phyloP scores from a whole-genome alignment of 2,888 invertebrate genomes.

The Argyresthia albistria region DNA sequence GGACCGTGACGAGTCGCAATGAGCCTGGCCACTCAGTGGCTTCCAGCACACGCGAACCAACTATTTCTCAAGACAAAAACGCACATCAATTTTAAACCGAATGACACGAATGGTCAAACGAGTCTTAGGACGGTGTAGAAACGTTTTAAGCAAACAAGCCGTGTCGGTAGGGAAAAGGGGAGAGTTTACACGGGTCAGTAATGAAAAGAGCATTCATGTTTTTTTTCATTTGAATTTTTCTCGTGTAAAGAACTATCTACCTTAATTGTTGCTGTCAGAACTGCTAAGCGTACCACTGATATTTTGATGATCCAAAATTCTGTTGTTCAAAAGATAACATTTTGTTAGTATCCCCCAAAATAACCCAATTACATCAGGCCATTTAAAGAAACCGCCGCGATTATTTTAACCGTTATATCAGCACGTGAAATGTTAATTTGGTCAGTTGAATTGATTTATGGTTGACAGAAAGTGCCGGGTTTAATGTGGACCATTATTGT shows the following conservation, averaged over 20 bases:
- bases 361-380: neutral
- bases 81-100: neutral
- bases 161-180: too few relatives aligned
- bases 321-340: too few relatives aligned
- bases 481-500: neutral
- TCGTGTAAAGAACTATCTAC: too few relatives aligned
- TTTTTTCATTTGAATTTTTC: too few relatives aligned
- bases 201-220: too few relatives aligned
- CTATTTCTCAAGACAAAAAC: conserved; percentile 36
- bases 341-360: too few relatives aligned
- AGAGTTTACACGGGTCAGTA: too few relatives aligned
- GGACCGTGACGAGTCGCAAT: neutral
- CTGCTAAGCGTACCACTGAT: too few relatives aligned
- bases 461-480: neutral
- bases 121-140: too few relatives aligned
- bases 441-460: neutral
- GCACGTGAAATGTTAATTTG: conserved; percentile 4
- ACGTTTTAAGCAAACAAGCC: neutral
- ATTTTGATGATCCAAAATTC: too few relatives aligned
- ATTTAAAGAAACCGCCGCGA: neutral
- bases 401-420: neutral
- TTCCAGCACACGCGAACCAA: conserved; percentile 32
- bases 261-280: too few relatives aligned
- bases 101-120: neutral
- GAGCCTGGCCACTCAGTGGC: neutral